A percentile compares a stretch with the other conserved stretches of the same genome.
Conservation (phyloP, 2,888 invertebrate genomes). For the Caenorhabditis sulstoni region DNA sequence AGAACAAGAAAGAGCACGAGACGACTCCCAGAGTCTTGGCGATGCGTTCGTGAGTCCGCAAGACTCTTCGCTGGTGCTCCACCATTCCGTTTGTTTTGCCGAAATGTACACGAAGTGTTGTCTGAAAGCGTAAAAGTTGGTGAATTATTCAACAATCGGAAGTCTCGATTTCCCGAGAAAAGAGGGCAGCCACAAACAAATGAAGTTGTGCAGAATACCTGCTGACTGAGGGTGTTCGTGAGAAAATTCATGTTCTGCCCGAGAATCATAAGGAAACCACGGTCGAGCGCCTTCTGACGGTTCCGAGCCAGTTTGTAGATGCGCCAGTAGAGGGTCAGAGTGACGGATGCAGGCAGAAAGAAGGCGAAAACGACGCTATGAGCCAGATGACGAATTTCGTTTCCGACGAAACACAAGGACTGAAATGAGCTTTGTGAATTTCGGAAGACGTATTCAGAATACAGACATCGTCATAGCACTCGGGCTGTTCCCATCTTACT, state of each 20-base stretch:
- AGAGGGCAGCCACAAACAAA: background rate
- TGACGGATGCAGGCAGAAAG: conserved; percentile 80
- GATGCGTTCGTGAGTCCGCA: conserved; percentile 82
- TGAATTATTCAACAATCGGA: conserved; percentile 25
- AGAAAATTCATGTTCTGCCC: conserved; percentile 81
- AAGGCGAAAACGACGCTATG: conserved; percentile 80
- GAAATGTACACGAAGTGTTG: conserved; percentile 79
- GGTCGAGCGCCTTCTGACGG: conserved; percentile 77
- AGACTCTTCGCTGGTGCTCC: conserved; percentile 80
- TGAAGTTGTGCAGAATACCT: conserved; percentile 58
- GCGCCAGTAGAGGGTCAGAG: conserved; percentile 80
- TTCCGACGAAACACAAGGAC: conserved; percentile 78
- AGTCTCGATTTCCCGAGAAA: background rate
- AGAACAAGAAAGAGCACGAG: conserved; percentile 84
- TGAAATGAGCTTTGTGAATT: conserved; percentile 51
- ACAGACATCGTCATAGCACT: conserved; percentile 73
- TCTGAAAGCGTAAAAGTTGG: conserved; percentile 65
- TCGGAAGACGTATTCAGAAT: background rate
- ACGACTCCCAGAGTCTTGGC: conserved; percentile 84
- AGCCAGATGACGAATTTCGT: conserved; percentile 80
- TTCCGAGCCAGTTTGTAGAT: conserved; percentile 79
- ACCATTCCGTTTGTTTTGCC: conserved; percentile 80
- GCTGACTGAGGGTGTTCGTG: conserved; percentile 78
- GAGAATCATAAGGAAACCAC: conserved; percentile 80
- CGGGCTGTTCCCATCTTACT: conserved; percentile 76